Conservation (phyloP, 2,113 vertebrate species). For the Chaetodon trifascialis region DNA sequence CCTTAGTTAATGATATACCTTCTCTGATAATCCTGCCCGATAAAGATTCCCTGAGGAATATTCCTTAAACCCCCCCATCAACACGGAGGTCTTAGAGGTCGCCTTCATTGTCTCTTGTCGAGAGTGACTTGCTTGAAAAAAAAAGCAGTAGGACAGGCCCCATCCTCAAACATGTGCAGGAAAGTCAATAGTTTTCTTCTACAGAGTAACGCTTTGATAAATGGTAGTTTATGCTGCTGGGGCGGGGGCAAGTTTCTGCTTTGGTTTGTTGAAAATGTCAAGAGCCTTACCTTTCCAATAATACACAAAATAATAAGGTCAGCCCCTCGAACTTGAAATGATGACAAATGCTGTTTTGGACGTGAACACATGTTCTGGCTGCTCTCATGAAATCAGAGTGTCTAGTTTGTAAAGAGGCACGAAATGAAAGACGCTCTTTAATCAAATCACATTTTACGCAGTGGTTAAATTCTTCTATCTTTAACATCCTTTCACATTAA, state of each 20-base stretch:
- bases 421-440: background rate
- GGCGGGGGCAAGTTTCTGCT: slow-evolving; percentile 20
- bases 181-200: slow-evolving; percentile 4
- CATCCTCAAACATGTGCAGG: background rate
- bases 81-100: slow-evolving; percentile 49
- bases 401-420: background rate
- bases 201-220: slow-evolving; percentile 13
- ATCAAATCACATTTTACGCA: background rate
- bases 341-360: background rate
- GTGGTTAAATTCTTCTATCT: background rate
- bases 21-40: slow-evolving; percentile 81
- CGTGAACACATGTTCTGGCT: background rate
- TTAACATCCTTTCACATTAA: slow-evolving; percentile 11
- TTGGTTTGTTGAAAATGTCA: slow-evolving; percentile 34
- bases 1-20: slow-evolving; percentile 80
- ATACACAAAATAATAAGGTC: slow-evolving; percentile 9
- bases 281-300: background rate
- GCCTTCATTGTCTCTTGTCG: slow-evolving; percentile 43
- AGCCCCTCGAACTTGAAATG: background rate
- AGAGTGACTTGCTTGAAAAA: slow-evolving; percentile 36
- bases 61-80: slow-evolving; percentile 68
- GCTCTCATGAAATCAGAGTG: background rate
- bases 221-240: slow-evolving; percentile 11
- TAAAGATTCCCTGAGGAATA: slow-evolving; percentile 68
- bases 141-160: slow-evolving; percentile 24